A percentile compares a stretch with the other conserved stretches of the same genome.
These are phyloP conservation scores for Stercorarius parasiticus DNA, from an alignment of 2,113 vertebrate genomes.

Conservation along the genomic window DNA sequence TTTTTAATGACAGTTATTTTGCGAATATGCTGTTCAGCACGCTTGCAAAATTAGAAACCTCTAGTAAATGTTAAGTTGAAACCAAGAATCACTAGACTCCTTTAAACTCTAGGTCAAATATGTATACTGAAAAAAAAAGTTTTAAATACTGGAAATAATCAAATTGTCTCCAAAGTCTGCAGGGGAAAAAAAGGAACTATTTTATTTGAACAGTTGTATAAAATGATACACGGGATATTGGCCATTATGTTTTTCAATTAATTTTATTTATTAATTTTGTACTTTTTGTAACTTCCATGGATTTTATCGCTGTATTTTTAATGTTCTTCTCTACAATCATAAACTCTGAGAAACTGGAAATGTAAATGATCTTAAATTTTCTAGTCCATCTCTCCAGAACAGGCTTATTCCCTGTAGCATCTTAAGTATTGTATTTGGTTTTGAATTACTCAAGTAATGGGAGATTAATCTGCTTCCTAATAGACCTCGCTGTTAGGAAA, in stretches of 20 bases:
- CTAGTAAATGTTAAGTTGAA: background rate
- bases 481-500: background rate
- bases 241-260: background rate
- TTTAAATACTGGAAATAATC: background rate
- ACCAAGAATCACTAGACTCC: background rate
- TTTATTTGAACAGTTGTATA: background rate
- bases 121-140: background rate
- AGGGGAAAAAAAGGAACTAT: background rate
- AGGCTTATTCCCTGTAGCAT: slow-evolving; percentile 20
- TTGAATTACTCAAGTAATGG: slow-evolving; percentile 56
- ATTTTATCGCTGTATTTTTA: background rate
- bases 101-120: background rate
- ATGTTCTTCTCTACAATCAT: slow-evolving; percentile 12
- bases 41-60: background rate
- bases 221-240: background rate
- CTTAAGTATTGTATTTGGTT: slow-evolving; percentile 20
- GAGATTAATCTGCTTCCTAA: slow-evolving; percentile 51
- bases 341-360: slow-evolving; percentile 14
- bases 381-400: slow-evolving; percentile 39
- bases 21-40: background rate
- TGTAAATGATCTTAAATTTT: slow-evolving; percentile 40
- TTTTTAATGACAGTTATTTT: background rate
- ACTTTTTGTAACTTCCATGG: background rate
- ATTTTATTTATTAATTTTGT: background rate
- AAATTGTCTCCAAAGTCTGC: background rate